Percentiles rank a stretch among this genome's conserved stretches.
Conservation (phyloP, 2,797 vertebrate genomes). For the Notolabrus celidotus region DNA sequence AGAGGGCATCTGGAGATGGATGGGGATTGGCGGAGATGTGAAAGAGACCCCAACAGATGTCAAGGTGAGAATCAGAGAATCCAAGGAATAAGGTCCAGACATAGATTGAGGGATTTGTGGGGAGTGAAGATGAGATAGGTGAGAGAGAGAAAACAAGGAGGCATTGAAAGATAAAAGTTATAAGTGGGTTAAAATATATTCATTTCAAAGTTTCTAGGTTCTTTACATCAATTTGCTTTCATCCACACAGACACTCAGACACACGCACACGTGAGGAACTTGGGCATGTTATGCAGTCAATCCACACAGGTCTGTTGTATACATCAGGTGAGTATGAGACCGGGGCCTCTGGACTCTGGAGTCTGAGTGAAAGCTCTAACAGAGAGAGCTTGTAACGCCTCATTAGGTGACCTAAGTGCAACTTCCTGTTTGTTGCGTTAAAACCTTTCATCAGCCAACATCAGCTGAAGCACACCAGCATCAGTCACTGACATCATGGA, state of each 20-base stretch:
- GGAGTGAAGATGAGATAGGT: neutral
- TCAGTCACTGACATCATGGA: slow-evolving; percentile 31
- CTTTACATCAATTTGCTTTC: neutral
- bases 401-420: slow-evolving; percentile 14
- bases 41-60: neutral
- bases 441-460: slow-evolving; percentile 26
- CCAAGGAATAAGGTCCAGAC: too few relatives aligned
- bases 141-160: neutral
- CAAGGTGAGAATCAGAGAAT: neutral
- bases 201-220: neutral
- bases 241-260: neutral
- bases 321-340: slow-evolving; percentile 7
- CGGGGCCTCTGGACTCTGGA: neutral
- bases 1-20: slow-evolving; percentile 90
- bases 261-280: neutral
- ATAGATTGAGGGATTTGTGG: neutral
- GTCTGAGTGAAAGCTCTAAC: slow-evolving; percentile 10
- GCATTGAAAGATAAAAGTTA: neutral
- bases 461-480: slow-evolving; percentile 20
- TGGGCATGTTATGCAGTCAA: slow-evolving; percentile 7
- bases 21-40: neutral
- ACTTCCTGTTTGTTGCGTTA: slow-evolving; percentile 49
- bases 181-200: neutral
- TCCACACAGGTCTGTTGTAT: slow-evolving; percentile 15
- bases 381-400: slow-evolving; percentile 14